Base-by-base conservation (phyloP, 2,888 invertebrate genomes). In the Pterostichus niger region DNA sequence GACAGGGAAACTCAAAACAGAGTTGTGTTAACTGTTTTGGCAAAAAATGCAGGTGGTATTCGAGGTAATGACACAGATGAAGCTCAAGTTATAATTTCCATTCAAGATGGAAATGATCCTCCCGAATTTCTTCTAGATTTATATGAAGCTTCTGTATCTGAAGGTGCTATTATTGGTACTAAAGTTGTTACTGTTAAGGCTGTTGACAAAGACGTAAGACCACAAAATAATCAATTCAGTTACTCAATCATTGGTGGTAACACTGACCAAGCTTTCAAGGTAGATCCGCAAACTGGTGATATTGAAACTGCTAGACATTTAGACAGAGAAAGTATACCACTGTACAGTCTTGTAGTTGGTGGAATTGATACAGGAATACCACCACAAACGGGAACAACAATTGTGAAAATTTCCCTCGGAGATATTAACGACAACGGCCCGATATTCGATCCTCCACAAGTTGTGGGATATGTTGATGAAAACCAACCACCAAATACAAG, bases 391-490 rank as follows among this genome's bases (percentile, higher is more conserved):
- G 98, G 97, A n/a, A 96, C 96, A 0, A 93, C 97, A 0, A 93
- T 94, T 0, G 95, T 98, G 0, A 94, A 94, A 88, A 94, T 98
- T 78, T 92, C 94, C 31, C 88, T 98, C 0, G 92, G 93, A 7
- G 98, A 98, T 89, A 93, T 97, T n/a, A 98, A 98, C 88, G 98
- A 98, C 88, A 98, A 98, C 88, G 97, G 96, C 0, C 98, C 98
- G 0, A 90, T 94, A 46, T 97, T 98, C 87, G 94, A 95, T 85
- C 91, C 94, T 0, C 91, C 92, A 0, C 93, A 93, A 85, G 92
- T 95, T 17, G 90, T 94, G 56, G 98, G 97, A 0, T 94, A 94
- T 85, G 94, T 98, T 0, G 92, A 93, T 82, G 98, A 98, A 90
- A 97, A 98, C 88, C 96, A 97, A 89, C 96, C 96, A 0, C 93